phyloP scores from a whole-genome alignment of 2,797 vertebrate species.

The Anniella stebbinsi region DNA sequence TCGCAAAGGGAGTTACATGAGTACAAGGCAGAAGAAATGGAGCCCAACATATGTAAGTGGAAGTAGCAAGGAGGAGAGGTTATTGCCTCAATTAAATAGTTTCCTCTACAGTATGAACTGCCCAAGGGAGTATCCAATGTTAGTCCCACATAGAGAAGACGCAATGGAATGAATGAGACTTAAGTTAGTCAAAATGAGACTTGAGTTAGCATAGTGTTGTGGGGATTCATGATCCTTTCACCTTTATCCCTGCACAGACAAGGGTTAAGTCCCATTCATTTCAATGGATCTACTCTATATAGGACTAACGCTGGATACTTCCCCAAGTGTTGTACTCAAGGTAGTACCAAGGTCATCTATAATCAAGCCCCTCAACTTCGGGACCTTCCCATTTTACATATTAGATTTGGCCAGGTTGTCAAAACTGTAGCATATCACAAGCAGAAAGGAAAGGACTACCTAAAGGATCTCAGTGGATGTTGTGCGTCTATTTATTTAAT shows the following conservation, averaged over 20 bases:
- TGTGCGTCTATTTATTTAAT: background rate
- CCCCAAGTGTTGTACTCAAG: background rate
- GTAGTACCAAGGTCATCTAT: background rate
- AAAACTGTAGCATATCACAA: background rate
- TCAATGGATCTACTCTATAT: no score
- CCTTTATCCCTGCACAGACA: no score
- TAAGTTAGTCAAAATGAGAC: no score
- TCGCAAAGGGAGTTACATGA: slow-evolving; percentile 41
- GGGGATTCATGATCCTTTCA: no score
- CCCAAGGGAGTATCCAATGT: no score
- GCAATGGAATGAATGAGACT: no score
- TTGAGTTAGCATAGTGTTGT: no score
- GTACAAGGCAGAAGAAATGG: background rate
- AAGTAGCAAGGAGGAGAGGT: background rate
- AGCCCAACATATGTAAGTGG: background rate
- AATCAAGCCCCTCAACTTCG: background rate
- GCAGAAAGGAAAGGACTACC: background rate
- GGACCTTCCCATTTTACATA: background rate
- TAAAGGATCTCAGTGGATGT: background rate
- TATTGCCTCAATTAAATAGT: background rate
- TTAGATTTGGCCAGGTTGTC: background rate
- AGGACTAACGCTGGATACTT: no score
- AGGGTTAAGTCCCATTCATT: no score
- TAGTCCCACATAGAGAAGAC: no score
- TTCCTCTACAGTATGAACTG: background rate